Percentiles rank a stretch among this genome's conserved stretches.
These are phyloP conservation scores for Antechinus flavipes DNA, from an alignment of 2,113 vertebrate genomes.

Conservation along the genomic window DNA sequence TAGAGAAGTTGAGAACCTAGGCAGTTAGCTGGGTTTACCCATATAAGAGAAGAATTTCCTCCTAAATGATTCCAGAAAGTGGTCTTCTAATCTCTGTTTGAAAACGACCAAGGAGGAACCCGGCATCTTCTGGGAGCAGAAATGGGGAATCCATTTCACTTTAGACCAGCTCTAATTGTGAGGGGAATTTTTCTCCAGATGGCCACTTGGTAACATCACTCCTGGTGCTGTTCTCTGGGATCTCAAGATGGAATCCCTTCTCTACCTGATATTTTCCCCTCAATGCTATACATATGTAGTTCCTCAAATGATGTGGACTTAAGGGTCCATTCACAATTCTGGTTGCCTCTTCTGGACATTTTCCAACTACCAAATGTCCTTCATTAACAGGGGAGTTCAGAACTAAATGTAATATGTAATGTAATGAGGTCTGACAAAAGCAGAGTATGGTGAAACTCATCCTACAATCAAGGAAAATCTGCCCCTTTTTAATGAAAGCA, in stretches of 20 bases:
- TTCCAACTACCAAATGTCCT: neutral
- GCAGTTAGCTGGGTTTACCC: neutral
- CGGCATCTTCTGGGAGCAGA: neutral
- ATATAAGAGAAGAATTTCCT: neutral
- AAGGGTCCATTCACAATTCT: neutral
- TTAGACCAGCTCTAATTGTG: neutral
- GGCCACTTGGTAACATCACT: neutral
- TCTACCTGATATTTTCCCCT: neutral
- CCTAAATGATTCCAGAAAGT: neutral
- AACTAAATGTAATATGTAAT: neutral
- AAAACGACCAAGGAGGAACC: neutral
- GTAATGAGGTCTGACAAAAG: neutral
- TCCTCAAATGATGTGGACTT: neutral
- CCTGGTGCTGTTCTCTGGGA: neutral
- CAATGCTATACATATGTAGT: neutral
- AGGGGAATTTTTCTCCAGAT: neutral
- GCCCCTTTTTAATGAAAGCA: neutral
- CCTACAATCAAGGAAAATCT: neutral
- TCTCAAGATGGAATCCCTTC: neutral
- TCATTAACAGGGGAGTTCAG: neutral
- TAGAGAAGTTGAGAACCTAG: neutral
- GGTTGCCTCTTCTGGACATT: neutral
- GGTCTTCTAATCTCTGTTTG: neutral
- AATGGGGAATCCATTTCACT: neutral
- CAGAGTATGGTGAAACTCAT: neutral